A percentile compares a stretch with the other conserved stretches of the same genome.
phyloP scores from a whole-genome alignment of 2,797 vertebrate species.

The Emys orbicularis region DNA sequence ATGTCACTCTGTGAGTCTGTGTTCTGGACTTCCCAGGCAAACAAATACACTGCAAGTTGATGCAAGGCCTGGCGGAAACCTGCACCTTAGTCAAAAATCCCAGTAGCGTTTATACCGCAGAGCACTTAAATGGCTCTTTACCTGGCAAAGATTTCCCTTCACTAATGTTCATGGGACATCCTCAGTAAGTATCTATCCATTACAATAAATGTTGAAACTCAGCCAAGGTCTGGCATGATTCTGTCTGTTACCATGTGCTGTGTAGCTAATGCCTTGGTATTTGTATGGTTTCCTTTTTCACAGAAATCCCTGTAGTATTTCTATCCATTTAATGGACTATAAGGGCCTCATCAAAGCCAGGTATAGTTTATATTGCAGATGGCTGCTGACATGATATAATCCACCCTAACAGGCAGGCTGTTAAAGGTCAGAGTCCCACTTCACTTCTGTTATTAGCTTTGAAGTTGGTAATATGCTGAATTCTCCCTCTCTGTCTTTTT shows the following conservation, averaged over 20 bases:
- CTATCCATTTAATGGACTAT: constrained; percentile 70
- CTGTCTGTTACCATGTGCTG: background rate
- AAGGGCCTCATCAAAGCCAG: constrained; percentile 79
- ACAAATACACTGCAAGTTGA: background rate
- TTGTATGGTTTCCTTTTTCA: constrained; percentile 30
- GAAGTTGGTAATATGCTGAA: constrained; percentile 75
- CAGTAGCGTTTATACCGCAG: too few relatives aligned
- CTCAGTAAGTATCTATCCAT: background rate
- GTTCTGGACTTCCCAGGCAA: background rate
- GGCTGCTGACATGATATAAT: constrained; percentile 78
- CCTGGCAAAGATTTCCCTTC: background rate
- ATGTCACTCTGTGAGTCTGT: background rate
- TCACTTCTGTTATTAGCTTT: constrained; percentile 77
- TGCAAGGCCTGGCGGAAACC: background rate
- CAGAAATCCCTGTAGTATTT: constrained; percentile 54
- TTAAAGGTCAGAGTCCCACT: constrained; percentile 77
- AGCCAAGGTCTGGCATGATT: background rate
- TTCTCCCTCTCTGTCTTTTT: constrained; percentile 40
- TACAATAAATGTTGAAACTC: background rate
- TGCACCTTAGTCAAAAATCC: background rate
- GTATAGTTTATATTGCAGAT: constrained; percentile 77
- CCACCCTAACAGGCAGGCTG: constrained; percentile 75
- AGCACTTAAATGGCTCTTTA: background rate
- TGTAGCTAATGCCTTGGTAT: constrained; percentile 19
- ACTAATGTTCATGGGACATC: background rate